These are phyloP conservation scores for Anguilla marmorata DNA, from an alignment of 2,797 vertebrate genomes.

Conservation along the genomic window DNA sequence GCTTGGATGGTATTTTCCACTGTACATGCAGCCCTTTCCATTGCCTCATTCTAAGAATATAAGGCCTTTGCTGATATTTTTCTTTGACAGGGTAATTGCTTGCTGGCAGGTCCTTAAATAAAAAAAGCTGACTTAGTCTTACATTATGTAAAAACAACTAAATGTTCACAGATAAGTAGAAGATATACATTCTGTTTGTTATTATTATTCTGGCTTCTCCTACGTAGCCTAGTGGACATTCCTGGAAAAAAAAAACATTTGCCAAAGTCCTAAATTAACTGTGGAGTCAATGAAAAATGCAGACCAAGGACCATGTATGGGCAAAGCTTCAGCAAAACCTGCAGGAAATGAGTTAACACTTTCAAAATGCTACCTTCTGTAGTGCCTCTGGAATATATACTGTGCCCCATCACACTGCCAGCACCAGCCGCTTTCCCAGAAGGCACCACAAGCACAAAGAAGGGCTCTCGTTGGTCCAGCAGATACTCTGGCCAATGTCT, in stretches of 20 bases:
- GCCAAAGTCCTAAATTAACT: neutral
- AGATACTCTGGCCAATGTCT: neutral
- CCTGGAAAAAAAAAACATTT: neutral
- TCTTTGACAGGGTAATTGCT: neutral
- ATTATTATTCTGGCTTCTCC: neutral
- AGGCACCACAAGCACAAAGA: neutral
- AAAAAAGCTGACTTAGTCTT: neutral
- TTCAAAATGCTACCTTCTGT: neutral
- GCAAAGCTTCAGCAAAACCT: neutral
- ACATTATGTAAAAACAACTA: neutral
- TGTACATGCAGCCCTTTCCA: neutral
- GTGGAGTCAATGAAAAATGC: neutral
- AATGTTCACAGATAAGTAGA: neutral
- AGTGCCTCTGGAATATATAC: neutral
- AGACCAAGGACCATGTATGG: neutral
- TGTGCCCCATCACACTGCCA: neutral
- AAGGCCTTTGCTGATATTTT: neutral
- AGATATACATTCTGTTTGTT: neutral
- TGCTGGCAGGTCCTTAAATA: neutral
- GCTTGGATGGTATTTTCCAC: neutral
- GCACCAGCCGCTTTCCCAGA: neutral
- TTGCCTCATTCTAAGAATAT: neutral
- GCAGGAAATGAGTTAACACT: neutral
- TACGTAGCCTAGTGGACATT: neutral
- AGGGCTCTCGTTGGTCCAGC: conserved; percentile 8